Conservation (phyloP, 2,797 vertebrate genomes). For the Myotis vivesi region DNA sequence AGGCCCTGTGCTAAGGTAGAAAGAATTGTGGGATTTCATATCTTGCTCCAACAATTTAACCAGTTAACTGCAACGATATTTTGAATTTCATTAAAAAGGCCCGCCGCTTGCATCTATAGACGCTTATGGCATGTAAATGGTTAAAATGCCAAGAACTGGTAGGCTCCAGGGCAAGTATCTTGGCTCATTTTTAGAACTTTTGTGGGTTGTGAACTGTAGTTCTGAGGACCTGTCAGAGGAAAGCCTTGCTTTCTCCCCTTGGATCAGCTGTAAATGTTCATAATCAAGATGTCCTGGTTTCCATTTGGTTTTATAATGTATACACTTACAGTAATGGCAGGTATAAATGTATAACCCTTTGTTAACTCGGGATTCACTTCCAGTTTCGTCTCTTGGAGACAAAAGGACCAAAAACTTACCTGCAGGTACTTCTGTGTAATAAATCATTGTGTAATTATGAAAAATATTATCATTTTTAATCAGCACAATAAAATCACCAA, state of each 20-base stretch:
- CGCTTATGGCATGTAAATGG: too few relatives aligned
- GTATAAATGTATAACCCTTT: neutral
- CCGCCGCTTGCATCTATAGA: too few relatives aligned
- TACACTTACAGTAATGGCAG: neutral
- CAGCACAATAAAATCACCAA: neutral
- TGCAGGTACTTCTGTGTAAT: neutral
- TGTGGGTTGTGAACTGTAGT: neutral
- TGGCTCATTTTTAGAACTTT: neutral
- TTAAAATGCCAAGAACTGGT: neutral
- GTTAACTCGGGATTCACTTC: neutral
- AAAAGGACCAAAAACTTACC: neutral
- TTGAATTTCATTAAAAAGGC: too few relatives aligned
- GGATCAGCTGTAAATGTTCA: neutral
- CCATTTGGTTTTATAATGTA: neutral
- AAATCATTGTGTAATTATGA: neutral
- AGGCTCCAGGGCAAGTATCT: neutral
- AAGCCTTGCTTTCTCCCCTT: neutral
- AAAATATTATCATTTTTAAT: neutral
- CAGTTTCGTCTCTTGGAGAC: neutral
- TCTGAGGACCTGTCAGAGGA: neutral
- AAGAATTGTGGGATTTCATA: neutral
- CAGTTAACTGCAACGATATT: too few relatives aligned
- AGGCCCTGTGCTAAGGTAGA: neutral
- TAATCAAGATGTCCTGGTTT: neutral
- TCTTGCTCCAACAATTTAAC: neutral